phyloP scores from a whole-genome alignment of 2,113 vertebrate species.

The Apteryx mantelli region DNA sequence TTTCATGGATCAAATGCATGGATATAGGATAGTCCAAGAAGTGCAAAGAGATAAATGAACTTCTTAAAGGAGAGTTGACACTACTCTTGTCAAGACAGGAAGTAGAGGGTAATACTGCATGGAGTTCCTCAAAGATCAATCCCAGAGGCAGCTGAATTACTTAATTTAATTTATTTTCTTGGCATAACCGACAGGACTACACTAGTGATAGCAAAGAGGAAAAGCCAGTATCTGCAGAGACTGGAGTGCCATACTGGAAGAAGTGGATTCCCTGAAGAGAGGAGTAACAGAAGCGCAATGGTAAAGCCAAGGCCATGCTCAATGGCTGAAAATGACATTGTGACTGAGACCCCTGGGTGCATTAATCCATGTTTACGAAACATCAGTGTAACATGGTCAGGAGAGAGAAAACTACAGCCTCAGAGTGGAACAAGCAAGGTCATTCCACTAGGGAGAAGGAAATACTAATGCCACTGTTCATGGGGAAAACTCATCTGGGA shows the following conservation, averaged over 20 bases:
- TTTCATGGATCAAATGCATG: neutral
- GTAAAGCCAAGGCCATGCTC: neutral
- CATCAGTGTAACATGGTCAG: fast-evolving
- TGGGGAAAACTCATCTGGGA: neutral
- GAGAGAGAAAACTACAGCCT: neutral
- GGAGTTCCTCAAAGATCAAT: neutral
- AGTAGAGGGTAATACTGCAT: neutral
- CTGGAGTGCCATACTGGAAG: neutral
- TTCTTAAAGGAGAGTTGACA: neutral
- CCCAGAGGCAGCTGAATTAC: neutral
- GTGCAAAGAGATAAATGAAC: neutral
- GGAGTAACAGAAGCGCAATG: neutral
- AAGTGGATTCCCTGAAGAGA: neutral
- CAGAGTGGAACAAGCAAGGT: neutral
- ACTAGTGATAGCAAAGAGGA: neutral
- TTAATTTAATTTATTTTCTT: neutral
- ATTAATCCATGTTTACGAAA: neutral
- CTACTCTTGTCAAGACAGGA: neutral
- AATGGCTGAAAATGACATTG: fast-evolving
- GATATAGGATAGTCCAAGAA: neutral
- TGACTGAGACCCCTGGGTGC: neutral
- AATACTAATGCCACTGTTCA: fast-evolving
- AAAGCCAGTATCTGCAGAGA: neutral
- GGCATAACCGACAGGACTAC: neutral
- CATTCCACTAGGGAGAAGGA: neutral